phyloP scores from a whole-genome alignment of 1,140 invertebrate species.

The Pseudomyrmex dendroicus region DNA sequence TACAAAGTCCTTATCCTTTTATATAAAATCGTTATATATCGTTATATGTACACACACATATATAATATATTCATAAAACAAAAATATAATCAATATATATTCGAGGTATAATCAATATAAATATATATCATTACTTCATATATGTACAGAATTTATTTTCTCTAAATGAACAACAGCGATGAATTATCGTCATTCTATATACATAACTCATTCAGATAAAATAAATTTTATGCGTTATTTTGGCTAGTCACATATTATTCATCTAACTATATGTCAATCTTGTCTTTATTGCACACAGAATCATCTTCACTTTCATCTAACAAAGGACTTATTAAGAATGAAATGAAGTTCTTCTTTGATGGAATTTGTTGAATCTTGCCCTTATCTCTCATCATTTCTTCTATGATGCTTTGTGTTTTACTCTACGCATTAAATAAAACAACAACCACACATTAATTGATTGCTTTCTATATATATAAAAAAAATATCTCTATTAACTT shows the following conservation, averaged over 20 bases:
- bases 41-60: constrained; percentile 3
- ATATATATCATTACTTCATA: background rate
- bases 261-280: background rate
- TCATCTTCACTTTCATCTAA: background rate
- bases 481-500: background rate
- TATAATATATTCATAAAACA: background rate
- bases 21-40: background rate
- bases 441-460: background rate
- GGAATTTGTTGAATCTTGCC: background rate
- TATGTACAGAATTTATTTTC: background rate
- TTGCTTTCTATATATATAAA: background rate
- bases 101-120: too few species aligned
- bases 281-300: background rate
- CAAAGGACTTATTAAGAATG: constrained; percentile 27
- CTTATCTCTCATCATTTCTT: background rate
- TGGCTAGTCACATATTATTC: background rate
- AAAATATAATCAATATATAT: too few species aligned
- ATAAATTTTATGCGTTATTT: background rate
- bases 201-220: background rate
- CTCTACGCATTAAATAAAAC: background rate
- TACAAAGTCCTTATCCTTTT: constrained; percentile 22
- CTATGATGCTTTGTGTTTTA: background rate
- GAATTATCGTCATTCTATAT: background rate
- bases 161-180: background rate
- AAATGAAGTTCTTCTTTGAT: constrained; percentile 24